phyloP scores from a whole-genome alignment of 2,888 invertebrate genomes.

The Neoscelio sp. region DNA sequence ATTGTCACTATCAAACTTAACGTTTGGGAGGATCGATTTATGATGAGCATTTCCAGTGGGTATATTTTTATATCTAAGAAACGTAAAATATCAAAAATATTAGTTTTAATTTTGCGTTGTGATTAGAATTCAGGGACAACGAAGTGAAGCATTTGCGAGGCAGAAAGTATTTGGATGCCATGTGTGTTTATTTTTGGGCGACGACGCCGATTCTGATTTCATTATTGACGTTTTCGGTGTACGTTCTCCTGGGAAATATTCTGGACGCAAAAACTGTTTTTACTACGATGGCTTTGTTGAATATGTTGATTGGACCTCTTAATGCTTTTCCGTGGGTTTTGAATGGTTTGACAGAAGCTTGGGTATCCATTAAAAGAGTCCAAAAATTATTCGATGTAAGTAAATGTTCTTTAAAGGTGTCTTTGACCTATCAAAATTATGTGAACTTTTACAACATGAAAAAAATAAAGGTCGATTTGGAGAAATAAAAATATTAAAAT shows the following conservation, averaged over 20 bases:
- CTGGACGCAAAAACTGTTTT: conserved; percentile 96
- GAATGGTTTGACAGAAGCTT: conserved; percentile 97
- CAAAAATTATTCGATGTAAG: conserved; percentile 91
- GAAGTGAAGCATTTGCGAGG: conserved; percentile 92
- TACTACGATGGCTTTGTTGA: conserved; percentile 96
- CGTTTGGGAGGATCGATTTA: conserved; percentile 96
- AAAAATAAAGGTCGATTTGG: too few relatives aligned
- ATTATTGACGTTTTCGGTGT: conserved; percentile 92
- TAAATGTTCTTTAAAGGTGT: too few relatives aligned
- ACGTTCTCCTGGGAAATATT: conserved; percentile 89
- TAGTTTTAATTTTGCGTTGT: conserved; percentile 6
- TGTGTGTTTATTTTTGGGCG: conserved; percentile 99
- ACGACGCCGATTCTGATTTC: conserved; percentile 97
- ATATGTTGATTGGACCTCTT: conserved; percentile 97
- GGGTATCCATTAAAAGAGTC: conserved; percentile 96
- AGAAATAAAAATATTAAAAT: too few relatives aligned
- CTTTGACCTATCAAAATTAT: too few relatives aligned
- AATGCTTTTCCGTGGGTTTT: conserved; percentile 99
- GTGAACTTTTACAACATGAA: too few relatives aligned
- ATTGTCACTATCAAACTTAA: conserved; percentile 96
- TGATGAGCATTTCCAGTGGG: conserved; percentile 87
- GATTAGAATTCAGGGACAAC: conserved; percentile 86
- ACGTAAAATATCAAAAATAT: conserved; percentile 8
- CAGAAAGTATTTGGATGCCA: conserved; percentile 97
- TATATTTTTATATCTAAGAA: conserved; percentile 67